These are phyloP conservation scores for Ictalurus punctatus DNA, from an alignment of 2,113 vertebrate genomes.

Conservation along the genomic window DNA sequence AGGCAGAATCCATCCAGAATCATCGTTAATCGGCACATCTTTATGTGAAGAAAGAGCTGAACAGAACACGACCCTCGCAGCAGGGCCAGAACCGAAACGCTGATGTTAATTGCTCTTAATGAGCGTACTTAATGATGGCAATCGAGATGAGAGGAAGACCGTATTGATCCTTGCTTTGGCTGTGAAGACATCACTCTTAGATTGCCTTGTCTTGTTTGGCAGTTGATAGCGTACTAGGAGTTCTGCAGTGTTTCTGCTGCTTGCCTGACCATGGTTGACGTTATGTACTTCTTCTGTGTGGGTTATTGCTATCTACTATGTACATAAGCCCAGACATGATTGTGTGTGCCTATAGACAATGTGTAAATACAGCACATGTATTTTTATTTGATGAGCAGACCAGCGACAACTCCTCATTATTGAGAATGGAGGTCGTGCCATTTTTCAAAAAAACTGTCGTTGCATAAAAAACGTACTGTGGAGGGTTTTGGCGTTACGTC, in stretches of 20 bases:
- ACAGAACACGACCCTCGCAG: neutral
- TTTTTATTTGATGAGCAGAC: neutral
- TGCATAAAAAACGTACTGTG: too few species aligned
- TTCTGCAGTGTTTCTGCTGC: neutral
- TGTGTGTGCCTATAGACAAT: neutral
- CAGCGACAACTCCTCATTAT: neutral
- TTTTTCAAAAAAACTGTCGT: neutral
- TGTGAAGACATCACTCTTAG: conserved; percentile 22
- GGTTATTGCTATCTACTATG: neutral
- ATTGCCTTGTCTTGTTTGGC: neutral
- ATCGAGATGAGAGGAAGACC: conserved; percentile 27
- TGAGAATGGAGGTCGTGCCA: neutral
- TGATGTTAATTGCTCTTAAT: conserved; percentile 49
- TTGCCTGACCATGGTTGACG: neutral
- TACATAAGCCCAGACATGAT: neutral
- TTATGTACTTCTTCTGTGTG: neutral
- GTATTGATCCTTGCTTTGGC: conserved; percentile 45
- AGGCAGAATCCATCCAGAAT: conserved; percentile 49
- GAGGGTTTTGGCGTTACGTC: neutral
- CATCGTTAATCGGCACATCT: conserved; percentile 53
- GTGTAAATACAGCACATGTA: neutral
- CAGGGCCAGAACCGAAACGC: neutral
- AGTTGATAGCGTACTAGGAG: neutral
- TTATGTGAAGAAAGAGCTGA: conserved; percentile 51
- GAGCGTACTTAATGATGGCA: conserved; percentile 25